Evolutionary conservation across 2,797 vertebrate species (phyloP).

Genomic region (Spinus pinus): DNA sequence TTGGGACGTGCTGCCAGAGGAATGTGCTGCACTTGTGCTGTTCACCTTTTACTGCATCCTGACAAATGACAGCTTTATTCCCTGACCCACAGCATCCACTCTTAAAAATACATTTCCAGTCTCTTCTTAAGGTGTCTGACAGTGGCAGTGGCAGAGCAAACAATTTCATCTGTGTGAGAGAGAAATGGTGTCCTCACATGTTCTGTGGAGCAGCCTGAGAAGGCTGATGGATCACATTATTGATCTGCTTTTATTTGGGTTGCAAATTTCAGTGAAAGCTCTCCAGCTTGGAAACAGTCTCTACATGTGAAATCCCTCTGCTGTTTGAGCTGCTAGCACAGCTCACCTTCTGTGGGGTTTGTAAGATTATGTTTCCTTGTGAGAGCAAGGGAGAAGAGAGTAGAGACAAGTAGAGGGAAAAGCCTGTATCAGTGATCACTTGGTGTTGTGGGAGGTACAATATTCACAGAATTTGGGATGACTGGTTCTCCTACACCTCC

Average conservation of each 20-base stretch:
- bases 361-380: not conserved
- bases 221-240: not conserved
- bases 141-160: not conserved
- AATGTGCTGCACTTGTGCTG: constrained; percentile 33
- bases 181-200: not conserved
- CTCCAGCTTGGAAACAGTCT: not conserved
- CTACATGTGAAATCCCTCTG: not conserved
- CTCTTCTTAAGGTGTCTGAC: not conserved
- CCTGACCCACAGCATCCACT: not conserved
- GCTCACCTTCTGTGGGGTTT: not conserved
- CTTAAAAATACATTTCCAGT: not conserved
- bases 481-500: not conserved
- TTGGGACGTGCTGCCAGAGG: constrained; percentile 49
- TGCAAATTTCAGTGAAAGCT: not conserved
- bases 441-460: not conserved
- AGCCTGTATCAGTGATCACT: not conserved
- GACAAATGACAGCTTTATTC: not conserved
- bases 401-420: not conserved
- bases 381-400: not conserved
- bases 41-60: not conserved
- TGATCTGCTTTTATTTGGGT: not conserved
- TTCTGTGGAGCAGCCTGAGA: not conserved
- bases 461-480: not conserved
- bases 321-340: not conserved
- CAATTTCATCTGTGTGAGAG: not conserved